Conservation (phyloP, 2,797 vertebrate species). For the Leptodactylus fallax region DNA sequence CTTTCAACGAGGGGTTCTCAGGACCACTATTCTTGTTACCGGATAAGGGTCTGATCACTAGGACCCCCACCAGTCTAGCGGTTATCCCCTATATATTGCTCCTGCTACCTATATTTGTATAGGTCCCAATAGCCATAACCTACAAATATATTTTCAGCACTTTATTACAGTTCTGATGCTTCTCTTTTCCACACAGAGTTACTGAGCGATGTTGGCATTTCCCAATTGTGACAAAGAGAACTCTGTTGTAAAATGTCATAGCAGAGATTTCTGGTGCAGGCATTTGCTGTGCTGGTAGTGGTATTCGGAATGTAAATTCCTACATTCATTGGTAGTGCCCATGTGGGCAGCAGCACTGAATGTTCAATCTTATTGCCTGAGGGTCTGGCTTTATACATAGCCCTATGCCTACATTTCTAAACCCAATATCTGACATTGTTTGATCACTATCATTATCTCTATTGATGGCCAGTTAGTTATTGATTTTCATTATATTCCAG, state of each 20-base stretch:
- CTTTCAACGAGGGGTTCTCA: no score
- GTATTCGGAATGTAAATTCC: constrained; percentile 2
- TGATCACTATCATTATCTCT: neutral
- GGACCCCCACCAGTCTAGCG: no score
- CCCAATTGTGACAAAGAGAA: constrained; percentile 12
- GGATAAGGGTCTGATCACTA: no score
- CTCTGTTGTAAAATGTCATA: constrained; percentile 53
- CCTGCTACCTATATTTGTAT: no score
- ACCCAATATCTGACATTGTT: neutral
- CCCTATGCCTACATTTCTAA: neutral
- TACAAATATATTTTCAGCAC: no score
- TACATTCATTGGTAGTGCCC: constrained; percentile 23
- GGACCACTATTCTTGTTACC: no score
- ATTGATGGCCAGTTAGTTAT: neutral
- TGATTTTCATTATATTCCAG: no score
- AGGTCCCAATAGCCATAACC: no score
- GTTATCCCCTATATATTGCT: no score
- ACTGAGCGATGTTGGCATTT: neutral
- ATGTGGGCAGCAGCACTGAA: constrained; percentile 22
- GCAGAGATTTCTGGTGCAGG: constrained; percentile 19
- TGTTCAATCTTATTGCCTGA: neutral
- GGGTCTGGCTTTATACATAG: neutral
- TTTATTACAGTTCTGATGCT: neutral
- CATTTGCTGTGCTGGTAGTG: neutral
- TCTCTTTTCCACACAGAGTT: neutral